These are phyloP conservation scores for Platerodrilus igneus DNA, from an alignment of 2,888 invertebrate genomes.

Conservation along the genomic window DNA sequence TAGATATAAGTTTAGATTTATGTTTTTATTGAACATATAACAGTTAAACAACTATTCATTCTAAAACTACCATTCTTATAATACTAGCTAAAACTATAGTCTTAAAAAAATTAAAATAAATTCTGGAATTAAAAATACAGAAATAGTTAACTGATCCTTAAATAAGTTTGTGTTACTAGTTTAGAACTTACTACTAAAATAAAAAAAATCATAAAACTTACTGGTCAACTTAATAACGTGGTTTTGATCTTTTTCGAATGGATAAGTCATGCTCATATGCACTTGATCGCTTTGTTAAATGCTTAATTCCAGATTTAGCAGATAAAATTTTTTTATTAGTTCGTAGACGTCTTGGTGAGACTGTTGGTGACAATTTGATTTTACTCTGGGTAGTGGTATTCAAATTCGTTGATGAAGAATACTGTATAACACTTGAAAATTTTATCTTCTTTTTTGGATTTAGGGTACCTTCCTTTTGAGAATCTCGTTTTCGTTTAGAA, in stretches of 20 bases:
- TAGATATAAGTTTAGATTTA: no score
- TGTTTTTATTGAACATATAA: no score
- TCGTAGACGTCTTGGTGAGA: slow-evolving; percentile 27
- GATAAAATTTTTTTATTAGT: slow-evolving; percentile 19
- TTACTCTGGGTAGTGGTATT: slow-evolving; percentile 20
- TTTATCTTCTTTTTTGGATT: slow-evolving; percentile 16
- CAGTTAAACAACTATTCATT: no score
- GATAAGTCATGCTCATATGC: slow-evolving; percentile 29
- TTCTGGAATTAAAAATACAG: slow-evolving; percentile 2
- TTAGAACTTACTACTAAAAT: slow-evolving; percentile 1
- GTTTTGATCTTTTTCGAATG: slow-evolving; percentile 29
- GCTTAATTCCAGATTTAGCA: slow-evolving; percentile 20
- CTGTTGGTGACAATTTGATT: slow-evolving; percentile 25
- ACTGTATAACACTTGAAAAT: slow-evolving; percentile 3
- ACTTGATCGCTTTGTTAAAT: slow-evolving; percentile 24
- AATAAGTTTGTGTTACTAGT: neutral
- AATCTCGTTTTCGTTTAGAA: slow-evolving; percentile 11
- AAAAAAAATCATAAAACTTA: slow-evolving; percentile 8
- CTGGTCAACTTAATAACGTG: slow-evolving; percentile 23
- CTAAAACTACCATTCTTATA: no score
- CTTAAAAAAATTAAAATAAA: no score
- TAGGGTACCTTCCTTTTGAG: slow-evolving; percentile 9
- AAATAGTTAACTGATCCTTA: no score
- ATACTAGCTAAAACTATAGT: no score
- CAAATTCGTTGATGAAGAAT: slow-evolving; percentile 10